Conservation (phyloP, 2,888 invertebrate species). For the Cryptocheilus praepositus region DNA sequence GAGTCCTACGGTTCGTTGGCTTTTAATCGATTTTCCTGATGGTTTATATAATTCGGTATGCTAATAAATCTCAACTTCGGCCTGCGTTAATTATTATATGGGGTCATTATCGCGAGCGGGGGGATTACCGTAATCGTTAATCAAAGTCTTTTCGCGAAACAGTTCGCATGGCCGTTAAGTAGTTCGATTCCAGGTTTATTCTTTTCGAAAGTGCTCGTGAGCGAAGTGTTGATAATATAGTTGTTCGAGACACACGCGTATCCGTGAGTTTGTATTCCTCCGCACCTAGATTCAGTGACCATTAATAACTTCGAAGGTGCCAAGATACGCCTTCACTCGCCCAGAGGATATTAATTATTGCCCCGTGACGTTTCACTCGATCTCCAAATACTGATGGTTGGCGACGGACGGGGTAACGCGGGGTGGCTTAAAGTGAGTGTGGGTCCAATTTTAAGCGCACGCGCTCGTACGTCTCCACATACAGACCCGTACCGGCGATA, state of each 20-base stretch:
- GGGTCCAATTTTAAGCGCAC: slow-evolving; percentile 26
- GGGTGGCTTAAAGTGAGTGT: neutral
- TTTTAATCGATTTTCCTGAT: no score
- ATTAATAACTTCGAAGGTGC: slow-evolving; percentile 39
- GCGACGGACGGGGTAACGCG: neutral
- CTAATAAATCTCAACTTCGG: no score
- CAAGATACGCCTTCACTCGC: slow-evolving; percentile 21
- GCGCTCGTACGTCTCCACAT: slow-evolving; percentile 12
- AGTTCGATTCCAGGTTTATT: no score
- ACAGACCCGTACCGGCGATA: slow-evolving; percentile 38
- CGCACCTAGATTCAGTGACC: slow-evolving; percentile 43
- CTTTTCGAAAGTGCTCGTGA: no score
- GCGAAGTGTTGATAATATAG: no score
- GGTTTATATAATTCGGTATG: no score
- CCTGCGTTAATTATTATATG: no score
- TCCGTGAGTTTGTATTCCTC: slow-evolving; percentile 9
- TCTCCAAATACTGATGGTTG: slow-evolving; percentile 3
- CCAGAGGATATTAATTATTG: slow-evolving; percentile 49
- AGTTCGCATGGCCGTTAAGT: no score
- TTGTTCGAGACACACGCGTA: slow-evolving; percentile 10
- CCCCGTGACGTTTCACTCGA: slow-evolving; percentile 41
- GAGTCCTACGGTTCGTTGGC: no score
- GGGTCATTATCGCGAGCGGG: no score
- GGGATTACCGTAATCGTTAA: no score
- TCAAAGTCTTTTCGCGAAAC: no score